Base-by-base conservation (phyloP, 2,113 vertebrate genomes). In the Litocranius walleri region DNA sequence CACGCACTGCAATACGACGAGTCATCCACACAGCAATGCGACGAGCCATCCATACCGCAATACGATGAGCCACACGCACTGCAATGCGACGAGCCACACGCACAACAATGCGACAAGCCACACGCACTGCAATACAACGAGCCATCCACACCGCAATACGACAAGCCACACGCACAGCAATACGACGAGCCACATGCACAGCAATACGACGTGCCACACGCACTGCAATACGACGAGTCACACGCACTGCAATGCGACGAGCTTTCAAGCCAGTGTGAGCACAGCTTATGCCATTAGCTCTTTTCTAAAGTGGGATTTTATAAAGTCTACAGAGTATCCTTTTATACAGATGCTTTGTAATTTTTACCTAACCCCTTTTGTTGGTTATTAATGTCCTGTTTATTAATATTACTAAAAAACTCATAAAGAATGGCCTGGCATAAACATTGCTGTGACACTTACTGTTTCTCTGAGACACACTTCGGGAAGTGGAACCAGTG, bases 71-170 rank as follows among this genome's bases (percentile, higher is more conserved):
- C 0, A 2, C 0, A 3, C 36, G 6, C 10, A 4, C 30, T 5
- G 80, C 61, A 1, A 0, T 3, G 5, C 5, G 5, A 7, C 1
- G 40, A 5, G 59, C 3, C 40, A 40, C 40, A 40, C 40, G 40
- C 43, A 45, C 43, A 2, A 8, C 43, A 45, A 45, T 45, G 43
- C 4, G 6, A 45, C 6, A 7, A 45, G 43, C 71, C 0, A 2
- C 0, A 3, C 36, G 6, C 10, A 4, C 40, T 5, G 80, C 61
- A 1, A 0, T 3, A 4, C 5, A 3, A 7, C 0, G 40, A 5
- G 57, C 3, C n/a, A n/a, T n/a, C n/a, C n/a, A n/a, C n/a, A n/a
- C n/a, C n/a, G n/a, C n/a, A n/a, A n/a, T n/a, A n/a, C n/a, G n/a
- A n/a, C 3, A 4, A 40, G n/a, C n/a, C n/a, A n/a, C n/a, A 43